These are phyloP conservation scores for Alosa alosa DNA, from an alignment of 2,113 vertebrate genomes.

Conservation along the genomic window DNA sequence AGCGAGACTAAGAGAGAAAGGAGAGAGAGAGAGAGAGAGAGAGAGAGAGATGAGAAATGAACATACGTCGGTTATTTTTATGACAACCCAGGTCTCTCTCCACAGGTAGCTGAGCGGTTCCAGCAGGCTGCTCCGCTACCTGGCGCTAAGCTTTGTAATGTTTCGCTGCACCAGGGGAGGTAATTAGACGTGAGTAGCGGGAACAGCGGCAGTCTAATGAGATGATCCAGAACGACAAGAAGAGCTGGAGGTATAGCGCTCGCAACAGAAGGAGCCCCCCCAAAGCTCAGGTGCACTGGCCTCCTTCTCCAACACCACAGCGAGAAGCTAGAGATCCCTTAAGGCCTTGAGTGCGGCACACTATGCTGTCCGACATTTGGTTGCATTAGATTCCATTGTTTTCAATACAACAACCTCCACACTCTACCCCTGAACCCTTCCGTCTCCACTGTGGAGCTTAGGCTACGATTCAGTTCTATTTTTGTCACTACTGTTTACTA, in stretches of 20 bases:
- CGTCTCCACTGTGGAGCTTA: no score
- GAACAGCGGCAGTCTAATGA: background rate
- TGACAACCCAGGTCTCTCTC: background rate
- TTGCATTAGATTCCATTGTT: no score
- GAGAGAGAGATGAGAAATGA: background rate
- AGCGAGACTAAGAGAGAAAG: background rate
- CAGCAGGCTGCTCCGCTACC: background rate
- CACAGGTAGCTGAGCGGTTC: background rate
- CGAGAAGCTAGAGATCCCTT: background rate
- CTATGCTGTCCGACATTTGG: no score
- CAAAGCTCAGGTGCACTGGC: background rate
- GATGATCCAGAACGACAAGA: constrained; percentile 1
- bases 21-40: background rate
- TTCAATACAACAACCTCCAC: no score
- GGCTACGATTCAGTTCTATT: no score
- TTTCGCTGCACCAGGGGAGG: background rate
- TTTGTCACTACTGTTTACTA: no score
- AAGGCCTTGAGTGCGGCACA: background rate
- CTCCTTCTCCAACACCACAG: background rate
- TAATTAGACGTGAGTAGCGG: background rate
- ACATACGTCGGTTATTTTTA: background rate
- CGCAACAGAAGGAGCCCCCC: background rate
- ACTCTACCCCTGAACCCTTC: no score
- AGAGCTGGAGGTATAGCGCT: background rate
- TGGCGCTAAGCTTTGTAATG: background rate